Evolutionary conservation across 2,888 invertebrate genomes (phyloP).

Genomic region (Tiliacea aurago): DNA sequence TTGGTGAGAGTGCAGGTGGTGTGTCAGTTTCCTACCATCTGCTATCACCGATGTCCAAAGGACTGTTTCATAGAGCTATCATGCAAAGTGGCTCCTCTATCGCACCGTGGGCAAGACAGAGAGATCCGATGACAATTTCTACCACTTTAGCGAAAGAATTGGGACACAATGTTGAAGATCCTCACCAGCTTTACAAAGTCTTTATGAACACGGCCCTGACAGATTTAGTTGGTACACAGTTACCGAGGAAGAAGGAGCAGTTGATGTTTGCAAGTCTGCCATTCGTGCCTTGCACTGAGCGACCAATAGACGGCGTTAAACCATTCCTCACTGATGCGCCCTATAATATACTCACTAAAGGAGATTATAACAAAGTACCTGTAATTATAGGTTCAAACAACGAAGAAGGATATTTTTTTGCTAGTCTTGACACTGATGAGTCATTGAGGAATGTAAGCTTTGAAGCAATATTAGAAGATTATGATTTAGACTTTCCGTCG

Average conservation of each 20-base stretch:
- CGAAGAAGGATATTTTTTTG: conserved; percentile 62
- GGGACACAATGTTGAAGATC: conserved; percentile 12
- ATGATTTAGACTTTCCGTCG: conserved; percentile 35
- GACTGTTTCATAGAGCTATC: conserved; percentile 71
- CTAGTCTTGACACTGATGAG: conserved; percentile 13
- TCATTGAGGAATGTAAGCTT: conserved; percentile 23
- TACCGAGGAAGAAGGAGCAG: conserved; percentile 17
- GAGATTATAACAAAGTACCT: conserved; percentile 62
- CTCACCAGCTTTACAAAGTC: conserved; percentile 18
- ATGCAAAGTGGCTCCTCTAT: conserved; percentile 71
- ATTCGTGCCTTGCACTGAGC: conserved; percentile 40
- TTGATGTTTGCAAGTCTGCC: conserved; percentile 1
- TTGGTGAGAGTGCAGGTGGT: conserved; percentile 73
- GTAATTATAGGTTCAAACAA: conserved; percentile 64
- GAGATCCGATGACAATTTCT: conserved; percentile 21
- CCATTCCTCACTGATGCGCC: conserved; percentile 53
- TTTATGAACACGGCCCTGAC: conserved; percentile 27
- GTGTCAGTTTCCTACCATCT: conserved; percentile 68
- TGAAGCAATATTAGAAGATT: not conserved
- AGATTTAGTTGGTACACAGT: conserved; percentile 20
- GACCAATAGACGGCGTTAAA: conserved; percentile 37
- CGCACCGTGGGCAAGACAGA: conserved; percentile 65
- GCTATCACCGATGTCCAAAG: conserved; percentile 67
- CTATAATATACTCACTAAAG: conserved; percentile 41
- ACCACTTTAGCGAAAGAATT: conserved; percentile 19